These are phyloP conservation scores for Tor tambroides DNA, from an alignment of 2,113 vertebrate genomes.

Conservation along the genomic window DNA sequence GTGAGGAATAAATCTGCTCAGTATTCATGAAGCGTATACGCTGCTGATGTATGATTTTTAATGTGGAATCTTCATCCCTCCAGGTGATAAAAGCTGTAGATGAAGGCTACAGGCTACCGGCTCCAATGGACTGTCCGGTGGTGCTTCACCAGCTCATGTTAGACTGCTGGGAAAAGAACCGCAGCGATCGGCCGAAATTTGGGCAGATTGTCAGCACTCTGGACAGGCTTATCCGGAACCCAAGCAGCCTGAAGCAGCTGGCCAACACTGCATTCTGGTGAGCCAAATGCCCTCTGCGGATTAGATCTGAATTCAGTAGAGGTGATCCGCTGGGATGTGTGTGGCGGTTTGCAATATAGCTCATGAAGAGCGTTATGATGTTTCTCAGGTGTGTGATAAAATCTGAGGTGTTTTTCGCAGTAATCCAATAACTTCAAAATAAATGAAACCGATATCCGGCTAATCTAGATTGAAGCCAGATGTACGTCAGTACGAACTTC, in stretches of 20 bases:
- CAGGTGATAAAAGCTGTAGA: constrained; percentile 99
- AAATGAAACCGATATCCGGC: constrained; percentile 14
- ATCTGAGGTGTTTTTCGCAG: background rate
- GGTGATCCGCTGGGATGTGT: background rate
- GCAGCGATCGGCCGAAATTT: constrained; percentile 96
- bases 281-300: constrained; percentile 34
- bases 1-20: constrained; percentile 2
- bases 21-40: constrained; percentile 12
- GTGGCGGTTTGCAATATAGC: background rate
- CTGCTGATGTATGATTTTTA: background rate
- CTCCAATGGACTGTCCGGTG: constrained; percentile 96
- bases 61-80: background rate
- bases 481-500: constrained; percentile 21
- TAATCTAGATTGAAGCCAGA: constrained; percentile 46
- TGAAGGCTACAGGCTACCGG: constrained; percentile 95
- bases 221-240: constrained; percentile 98
- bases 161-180: constrained; percentile 99
- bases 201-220: constrained; percentile 92
- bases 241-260: constrained; percentile 91
- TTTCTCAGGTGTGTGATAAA: constrained; percentile 10
- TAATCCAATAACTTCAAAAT: constrained; percentile 13
- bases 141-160: constrained; percentile 97
- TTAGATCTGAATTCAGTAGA: constrained; percentile 10
- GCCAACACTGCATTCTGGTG: constrained; percentile 86
- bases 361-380: background rate